Base-by-base conservation (phyloP, 2,888 invertebrate genomes). In the Polyommatus icarus region DNA sequence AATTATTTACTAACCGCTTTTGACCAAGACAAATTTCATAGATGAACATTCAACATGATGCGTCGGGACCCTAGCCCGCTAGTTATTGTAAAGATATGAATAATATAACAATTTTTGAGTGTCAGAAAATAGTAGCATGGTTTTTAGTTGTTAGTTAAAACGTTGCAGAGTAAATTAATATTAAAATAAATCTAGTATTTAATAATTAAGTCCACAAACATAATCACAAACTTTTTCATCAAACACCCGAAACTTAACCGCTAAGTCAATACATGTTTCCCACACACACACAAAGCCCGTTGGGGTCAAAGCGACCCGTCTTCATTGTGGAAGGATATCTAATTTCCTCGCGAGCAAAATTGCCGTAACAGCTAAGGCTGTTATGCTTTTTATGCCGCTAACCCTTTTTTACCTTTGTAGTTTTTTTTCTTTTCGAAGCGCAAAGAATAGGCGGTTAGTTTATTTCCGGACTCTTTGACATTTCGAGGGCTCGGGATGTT, bases 361-460 rank as follows among this genome's bases (percentile, higher is more conserved):
- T 94, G 94, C 91, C 93, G 94, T 92, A 93, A 92, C 93, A 92
- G 89, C 90, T 83, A 85, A 87, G 89, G 88, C 87, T 86, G 83
- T 87, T 80, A 83, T 83, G 82, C 81, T 87, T 89, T 89, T 89
- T 88, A 83, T 87, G 80, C 84, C 84, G 82, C 83, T 84, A 89
- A 89, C 90, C 91, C 89, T 89, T 91, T 83, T 89, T 86, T 83
- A 88, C 84, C 88, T 89, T 91, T 91, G 89, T 91, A 79, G 82
- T 82, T 85, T 83, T 85, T 87, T 87, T 88, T 87, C 83, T 86
- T 88, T 88, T 86, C 83, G 83, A 85, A 87, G 93, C 90, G 94
- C 87, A 92, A 94, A 93, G 93, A 94, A 94, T 92, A 93, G 94
- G 94, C 94, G 94, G 93, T 92, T 90, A 91, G 94, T 94, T 94